Base-by-base conservation (phyloP, 2,888 invertebrate genomes). In the Hypena proboscidalis region DNA sequence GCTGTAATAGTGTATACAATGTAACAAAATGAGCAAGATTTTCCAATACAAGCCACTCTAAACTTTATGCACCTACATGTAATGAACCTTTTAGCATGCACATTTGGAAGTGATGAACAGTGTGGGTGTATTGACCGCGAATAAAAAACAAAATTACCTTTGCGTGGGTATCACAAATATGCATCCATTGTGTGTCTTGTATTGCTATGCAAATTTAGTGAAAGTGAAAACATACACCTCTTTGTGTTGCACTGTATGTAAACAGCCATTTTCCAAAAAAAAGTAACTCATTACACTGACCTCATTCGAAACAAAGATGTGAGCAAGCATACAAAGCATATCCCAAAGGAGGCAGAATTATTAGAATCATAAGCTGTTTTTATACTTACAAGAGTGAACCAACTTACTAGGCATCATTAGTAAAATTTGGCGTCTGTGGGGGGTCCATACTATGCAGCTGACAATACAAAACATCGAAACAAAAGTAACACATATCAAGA, bases 401-500 rank as follows among this genome's bases (percentile, higher is more conserved):
- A 60, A 95, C 97, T 96, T 93, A 98, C 98, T 95, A 98, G 82
- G 97, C 95, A 80, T 98, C 98, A 85, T 98, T 98, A 78, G 97
- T 96, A 89, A 99, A 99, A 86, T 94, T 93, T 74, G 98, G 98
- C 68, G 95, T 93, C 85, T 95, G 96, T 64, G 99, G 99, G 67
- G 97, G 95, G 68, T 98, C 97, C 83, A 97, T 93, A 83, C 96
- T 97, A 90, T 98, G 96, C 75, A 99, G 93, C 91, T 98, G 97
- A 88, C 95, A 95, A 90, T 98, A 96, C 63, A 99, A 94, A 70
- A 99, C 98, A 92, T 99, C 99, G 93, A 99, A 99, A 94, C 99
- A 99, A 92, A 97, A 99, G 93, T 96, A 97, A 84, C 98, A 98
- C 99, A 99, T 99, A 86, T 99, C 98, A 57, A 96, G 95, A 83